A percentile compares a stretch with the other conserved stretches of the same genome.
Evolutionary conservation across 2,888 invertebrate species (phyloP).

Genomic region (Drosophila aldrichi): DNA sequence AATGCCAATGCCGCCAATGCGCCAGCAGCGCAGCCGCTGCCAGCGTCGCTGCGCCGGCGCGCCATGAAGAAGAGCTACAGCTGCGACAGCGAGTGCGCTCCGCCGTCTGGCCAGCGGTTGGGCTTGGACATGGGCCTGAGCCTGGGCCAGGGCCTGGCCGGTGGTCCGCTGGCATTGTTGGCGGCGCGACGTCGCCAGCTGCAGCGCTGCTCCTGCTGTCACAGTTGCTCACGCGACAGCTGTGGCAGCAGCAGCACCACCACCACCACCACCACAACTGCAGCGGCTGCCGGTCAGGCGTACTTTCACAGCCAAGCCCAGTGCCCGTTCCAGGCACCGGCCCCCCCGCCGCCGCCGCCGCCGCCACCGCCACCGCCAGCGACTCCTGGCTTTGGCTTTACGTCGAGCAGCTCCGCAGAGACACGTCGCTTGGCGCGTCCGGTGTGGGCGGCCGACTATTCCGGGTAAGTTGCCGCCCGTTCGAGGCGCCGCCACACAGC

Average conservation of each 20-base stretch:
- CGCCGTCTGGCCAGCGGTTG: constrained; percentile 31
- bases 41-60: constrained; percentile 54
- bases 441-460: constrained; percentile 89
- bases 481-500: constrained; percentile 20
- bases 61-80: constrained; percentile 84
- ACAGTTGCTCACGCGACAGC: constrained; percentile 69
- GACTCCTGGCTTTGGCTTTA: constrained; percentile 43
- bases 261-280: constrained; percentile 54
- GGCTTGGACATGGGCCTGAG: constrained; percentile 49
- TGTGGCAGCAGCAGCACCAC: constrained; percentile 84
- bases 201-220: constrained; percentile 64
- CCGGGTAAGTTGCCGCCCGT: constrained; percentile 87
- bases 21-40: constrained; percentile 25
- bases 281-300: constrained; percentile 34
- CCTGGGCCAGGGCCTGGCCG: constrained; percentile 43
- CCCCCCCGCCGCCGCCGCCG: too few relatives aligned
- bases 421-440: constrained; percentile 82
- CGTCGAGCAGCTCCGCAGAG: constrained; percentile 78
- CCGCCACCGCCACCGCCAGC: constrained; percentile 23
- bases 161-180: constrained; percentile 58
- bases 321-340: constrained; percentile 10
- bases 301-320: neutral
- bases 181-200: constrained; percentile 59
- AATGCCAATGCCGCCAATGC: constrained; percentile 21
- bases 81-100: constrained; percentile 82